A percentile compares a stretch with the other conserved stretches of the same genome.
Conservation (phyloP, 2,113 vertebrate genomes). For the Turnix velox region DNA sequence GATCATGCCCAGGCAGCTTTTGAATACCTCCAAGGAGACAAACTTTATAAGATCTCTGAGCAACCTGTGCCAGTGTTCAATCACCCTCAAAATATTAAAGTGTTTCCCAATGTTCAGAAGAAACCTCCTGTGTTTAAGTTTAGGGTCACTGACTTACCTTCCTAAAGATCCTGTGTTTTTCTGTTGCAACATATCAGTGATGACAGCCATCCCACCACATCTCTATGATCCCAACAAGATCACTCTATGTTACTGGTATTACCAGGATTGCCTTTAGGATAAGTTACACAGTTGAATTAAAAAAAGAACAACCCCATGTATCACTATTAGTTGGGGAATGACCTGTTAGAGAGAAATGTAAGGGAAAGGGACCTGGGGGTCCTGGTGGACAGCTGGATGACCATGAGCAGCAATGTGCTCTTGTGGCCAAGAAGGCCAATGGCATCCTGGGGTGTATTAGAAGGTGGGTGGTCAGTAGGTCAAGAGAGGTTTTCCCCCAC, state of each 20-base stretch:
- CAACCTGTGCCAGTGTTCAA: neutral
- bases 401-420: too few relatives aligned
- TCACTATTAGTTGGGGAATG: too few relatives aligned
- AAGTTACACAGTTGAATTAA: too few relatives aligned
- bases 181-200: neutral
- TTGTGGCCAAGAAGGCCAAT: too few relatives aligned
- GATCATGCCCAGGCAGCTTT: neutral
- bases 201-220: neutral
- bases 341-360: too few relatives aligned
- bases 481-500: too few relatives aligned
- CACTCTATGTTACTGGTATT: neutral
- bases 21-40: neutral
- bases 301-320: neutral
- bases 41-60: neutral
- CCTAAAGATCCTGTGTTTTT: neutral
- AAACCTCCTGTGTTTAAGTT: neutral
- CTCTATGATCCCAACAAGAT: neutral
- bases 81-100: neutral
- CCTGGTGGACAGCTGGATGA: too few relatives aligned
- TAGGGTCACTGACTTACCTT: neutral
- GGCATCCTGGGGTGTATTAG: too few relatives aligned
- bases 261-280: neutral
- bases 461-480: too few relatives aligned
- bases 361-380: too few relatives aligned
- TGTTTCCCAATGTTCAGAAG: neutral